Evolutionary conservation across 2,888 invertebrate genomes (phyloP).

Genomic region (Neelides folsomi): DNA sequence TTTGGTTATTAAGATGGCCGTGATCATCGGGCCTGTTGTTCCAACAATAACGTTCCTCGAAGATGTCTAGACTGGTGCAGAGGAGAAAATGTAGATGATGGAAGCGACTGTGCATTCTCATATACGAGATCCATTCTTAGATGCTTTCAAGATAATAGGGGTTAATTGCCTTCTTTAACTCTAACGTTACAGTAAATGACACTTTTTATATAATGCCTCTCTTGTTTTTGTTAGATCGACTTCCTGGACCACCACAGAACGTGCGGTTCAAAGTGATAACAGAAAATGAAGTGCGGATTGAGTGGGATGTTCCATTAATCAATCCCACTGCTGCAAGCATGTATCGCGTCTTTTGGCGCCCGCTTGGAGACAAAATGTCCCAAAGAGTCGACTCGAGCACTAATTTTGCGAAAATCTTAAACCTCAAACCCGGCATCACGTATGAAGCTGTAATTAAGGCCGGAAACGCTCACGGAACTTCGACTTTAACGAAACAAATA

Average conservation of each 20-base stretch:
- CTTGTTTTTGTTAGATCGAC: constrained; percentile 39
- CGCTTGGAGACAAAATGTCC: constrained; percentile 48
- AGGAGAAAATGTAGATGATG: constrained; percentile 55
- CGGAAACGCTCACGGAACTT: constrained; percentile 63
- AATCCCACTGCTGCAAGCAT: constrained; percentile 69
- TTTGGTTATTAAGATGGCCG: constrained; percentile 40
- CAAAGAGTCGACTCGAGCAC: constrained; percentile 58
- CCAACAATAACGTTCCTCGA: constrained; percentile 62
- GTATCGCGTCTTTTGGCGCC: constrained; percentile 69
- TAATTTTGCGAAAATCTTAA: constrained; percentile 55
- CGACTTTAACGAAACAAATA: constrained; percentile 57
- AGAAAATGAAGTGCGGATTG: constrained; percentile 47
- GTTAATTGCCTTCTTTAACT: constrained; percentile 31
- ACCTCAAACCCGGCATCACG: constrained; percentile 55
- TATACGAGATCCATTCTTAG: constrained; percentile 62
- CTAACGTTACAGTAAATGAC: constrained; percentile 6
- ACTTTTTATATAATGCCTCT: not conserved
- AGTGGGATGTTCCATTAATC: constrained; percentile 67
- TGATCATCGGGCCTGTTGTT: constrained; percentile 67
- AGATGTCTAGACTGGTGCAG: constrained; percentile 73
- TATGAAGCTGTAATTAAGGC: constrained; percentile 74
- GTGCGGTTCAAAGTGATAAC: constrained; percentile 47
- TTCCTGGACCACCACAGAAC: constrained; percentile 68
- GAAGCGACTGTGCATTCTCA: constrained; percentile 54
- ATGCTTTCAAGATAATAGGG: constrained; percentile 67